These are phyloP conservation scores for Ethmia dodecea DNA, from an alignment of 2,888 invertebrate species.

Conservation along the genomic window DNA sequence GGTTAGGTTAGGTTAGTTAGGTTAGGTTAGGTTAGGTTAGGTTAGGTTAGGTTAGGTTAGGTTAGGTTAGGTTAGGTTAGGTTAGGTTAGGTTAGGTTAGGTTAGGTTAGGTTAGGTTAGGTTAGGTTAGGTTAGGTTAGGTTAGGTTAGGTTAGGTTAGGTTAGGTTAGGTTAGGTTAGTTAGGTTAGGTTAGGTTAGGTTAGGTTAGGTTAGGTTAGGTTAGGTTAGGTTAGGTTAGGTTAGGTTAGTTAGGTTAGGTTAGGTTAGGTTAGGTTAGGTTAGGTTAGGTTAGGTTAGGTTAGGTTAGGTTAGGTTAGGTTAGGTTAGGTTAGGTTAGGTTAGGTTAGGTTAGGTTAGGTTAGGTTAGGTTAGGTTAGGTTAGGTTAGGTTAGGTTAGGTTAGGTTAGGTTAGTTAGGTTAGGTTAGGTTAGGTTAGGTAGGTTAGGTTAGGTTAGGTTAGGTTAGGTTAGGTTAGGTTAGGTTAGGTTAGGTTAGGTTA, in stretches of 20 bases:
- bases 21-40: slow-evolving; percentile 15
- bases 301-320: slow-evolving; percentile 7
- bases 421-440: slow-evolving; percentile 10
- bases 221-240: slow-evolving; percentile 4
- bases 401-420: slow-evolving; percentile 10
- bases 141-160: slow-evolving; percentile 2
- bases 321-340: slow-evolving; percentile 10
- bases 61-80: slow-evolving; percentile 18
- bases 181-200: slow-evolving; percentile 6
- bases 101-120: slow-evolving; percentile 3
- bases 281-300: slow-evolving; percentile 12
- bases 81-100: slow-evolving; percentile 5
- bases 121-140: background rate
- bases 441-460: slow-evolving; percentile 8
- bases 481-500: slow-evolving; percentile 10
- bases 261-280: slow-evolving; percentile 9
- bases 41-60: slow-evolving; percentile 18
- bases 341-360: slow-evolving; percentile 12
- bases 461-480: slow-evolving; percentile 10
- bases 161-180: background rate
- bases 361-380: slow-evolving; percentile 10
- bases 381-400: slow-evolving; percentile 11
- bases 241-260: slow-evolving; percentile 1
- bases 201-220: slow-evolving; percentile 4
- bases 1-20: slow-evolving; percentile 16